phyloP scores from a whole-genome alignment of 2,888 invertebrate species.

The Mesopsocus fuscifrons region DNA sequence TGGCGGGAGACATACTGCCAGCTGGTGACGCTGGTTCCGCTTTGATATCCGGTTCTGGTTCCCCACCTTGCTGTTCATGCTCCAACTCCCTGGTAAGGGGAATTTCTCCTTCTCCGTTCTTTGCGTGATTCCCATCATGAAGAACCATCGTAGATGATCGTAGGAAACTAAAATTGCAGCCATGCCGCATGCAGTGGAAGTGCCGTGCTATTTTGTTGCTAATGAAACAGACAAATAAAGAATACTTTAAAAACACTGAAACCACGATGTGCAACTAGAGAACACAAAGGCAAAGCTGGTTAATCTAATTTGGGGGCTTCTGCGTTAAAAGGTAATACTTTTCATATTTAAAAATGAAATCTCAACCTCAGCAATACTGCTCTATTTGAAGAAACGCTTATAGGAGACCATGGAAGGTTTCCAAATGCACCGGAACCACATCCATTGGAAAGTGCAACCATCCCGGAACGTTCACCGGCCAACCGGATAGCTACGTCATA shows the following conservation, averaged over 20 bases:
- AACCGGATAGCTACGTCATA: too few relatives aligned
- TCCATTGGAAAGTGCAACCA: too few relatives aligned
- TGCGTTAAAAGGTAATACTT: not conserved
- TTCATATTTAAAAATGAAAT: constrained; percentile 14
- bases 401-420: too few relatives aligned
- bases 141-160: constrained; percentile 52
- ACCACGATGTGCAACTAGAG: too few relatives aligned
- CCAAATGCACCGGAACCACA: too few relatives aligned
- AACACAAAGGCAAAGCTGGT: too few relatives aligned
- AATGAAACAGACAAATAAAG: constrained; percentile 11
- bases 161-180: constrained; percentile 53
- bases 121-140: constrained; percentile 46
- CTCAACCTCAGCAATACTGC: too few relatives aligned
- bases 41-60: constrained; percentile 11
- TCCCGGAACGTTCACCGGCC: too few relatives aligned
- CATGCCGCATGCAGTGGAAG: constrained; percentile 52
- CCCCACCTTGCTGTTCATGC: constrained; percentile 18
- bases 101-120: constrained; percentile 20
- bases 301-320: too few relatives aligned
- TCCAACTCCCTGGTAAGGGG: constrained; percentile 19
- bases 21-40: constrained; percentile 1
- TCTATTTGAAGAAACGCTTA: too few relatives aligned
- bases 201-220: constrained; percentile 52
- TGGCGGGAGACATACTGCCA: not conserved
- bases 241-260: too few relatives aligned